These are phyloP conservation scores for Plagodis pulveraria DNA, from an alignment of 2,888 invertebrate genomes.

Conservation along the genomic window DNA sequence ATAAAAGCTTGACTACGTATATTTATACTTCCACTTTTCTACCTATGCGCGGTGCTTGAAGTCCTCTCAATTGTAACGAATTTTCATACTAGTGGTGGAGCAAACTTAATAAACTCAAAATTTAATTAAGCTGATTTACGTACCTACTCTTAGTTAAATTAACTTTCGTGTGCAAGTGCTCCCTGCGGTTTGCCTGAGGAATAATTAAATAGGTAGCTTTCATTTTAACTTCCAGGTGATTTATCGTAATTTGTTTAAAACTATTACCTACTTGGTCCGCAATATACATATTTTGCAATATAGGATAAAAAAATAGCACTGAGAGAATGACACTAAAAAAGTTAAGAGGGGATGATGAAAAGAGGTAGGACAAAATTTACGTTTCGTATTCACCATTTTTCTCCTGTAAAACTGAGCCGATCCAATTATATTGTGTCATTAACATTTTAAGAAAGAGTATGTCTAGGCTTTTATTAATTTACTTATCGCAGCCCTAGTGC, in stretches of 20 bases:
- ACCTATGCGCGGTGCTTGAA: conserved; percentile 4
- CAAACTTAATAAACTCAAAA: conserved; percentile 34
- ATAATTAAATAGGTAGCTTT: conserved; percentile 26
- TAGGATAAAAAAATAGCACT: no score
- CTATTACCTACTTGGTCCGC: conserved; percentile 6
- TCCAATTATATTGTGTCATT: no score
- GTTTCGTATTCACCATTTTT: no score
- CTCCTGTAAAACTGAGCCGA: no score
- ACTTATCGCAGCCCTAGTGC: no score
- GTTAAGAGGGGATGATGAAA: no score
- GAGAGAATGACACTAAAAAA: no score
- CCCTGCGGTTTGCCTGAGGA: conserved; percentile 26
- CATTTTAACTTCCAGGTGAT: conserved; percentile 26
- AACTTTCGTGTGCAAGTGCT: conserved; percentile 31
- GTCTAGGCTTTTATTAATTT: no score
- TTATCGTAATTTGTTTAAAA: conserved; percentile 25
- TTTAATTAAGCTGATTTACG: conserved; percentile 41
- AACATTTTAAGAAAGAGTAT: no score
- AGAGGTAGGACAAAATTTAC: no score
- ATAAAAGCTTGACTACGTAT: no score
- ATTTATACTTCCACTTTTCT: conserved; percentile 9
- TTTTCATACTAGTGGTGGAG: conserved; percentile 22
- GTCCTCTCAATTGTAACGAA: conserved; percentile 19
- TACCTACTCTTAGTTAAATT: conserved; percentile 18
- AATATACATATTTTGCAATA: neutral